phyloP scores from a whole-genome alignment of 2,888 invertebrate genomes.

The Schizaphis graminum region DNA sequence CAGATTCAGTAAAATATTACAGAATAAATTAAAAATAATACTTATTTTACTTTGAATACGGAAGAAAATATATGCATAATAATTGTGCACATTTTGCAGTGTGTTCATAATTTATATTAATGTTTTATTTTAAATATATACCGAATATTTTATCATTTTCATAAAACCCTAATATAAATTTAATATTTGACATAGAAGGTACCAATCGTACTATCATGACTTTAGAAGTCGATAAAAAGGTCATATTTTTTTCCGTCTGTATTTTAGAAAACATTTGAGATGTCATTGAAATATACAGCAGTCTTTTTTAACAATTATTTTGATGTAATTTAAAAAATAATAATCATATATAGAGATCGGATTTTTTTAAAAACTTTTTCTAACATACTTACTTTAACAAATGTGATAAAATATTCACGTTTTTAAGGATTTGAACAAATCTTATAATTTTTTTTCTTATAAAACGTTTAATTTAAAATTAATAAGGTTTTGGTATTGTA shows the following conservation, averaged over 20 bases:
- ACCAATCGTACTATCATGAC: neutral
- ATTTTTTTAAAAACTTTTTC: neutral
- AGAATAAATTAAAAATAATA: neutral
- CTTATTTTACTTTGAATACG: neutral
- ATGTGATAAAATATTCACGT: too few relatives aligned
- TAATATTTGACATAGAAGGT: neutral
- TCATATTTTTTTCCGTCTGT: neutral
- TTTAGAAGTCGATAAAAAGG: neutral
- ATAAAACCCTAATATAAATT: neutral
- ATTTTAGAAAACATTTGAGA: neutral
- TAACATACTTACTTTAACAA: neutral
- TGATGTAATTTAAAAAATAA: neutral
- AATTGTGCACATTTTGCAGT: neutral
- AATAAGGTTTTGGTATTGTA: neutral
- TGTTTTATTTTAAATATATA: neutral
- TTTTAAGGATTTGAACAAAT: neutral
- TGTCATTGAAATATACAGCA: neutral
- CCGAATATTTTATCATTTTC: neutral
- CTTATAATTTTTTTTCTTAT: neutral
- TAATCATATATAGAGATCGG: neutral
- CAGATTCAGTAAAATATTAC: neutral
- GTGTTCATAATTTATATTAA: neutral
- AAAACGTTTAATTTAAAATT: neutral
- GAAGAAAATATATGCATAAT: neutral
- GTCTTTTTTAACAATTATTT: neutral